Evolutionary conservation across 2,113 vertebrate species (phyloP).

Genomic region (Hyaena hyaena): DNA sequence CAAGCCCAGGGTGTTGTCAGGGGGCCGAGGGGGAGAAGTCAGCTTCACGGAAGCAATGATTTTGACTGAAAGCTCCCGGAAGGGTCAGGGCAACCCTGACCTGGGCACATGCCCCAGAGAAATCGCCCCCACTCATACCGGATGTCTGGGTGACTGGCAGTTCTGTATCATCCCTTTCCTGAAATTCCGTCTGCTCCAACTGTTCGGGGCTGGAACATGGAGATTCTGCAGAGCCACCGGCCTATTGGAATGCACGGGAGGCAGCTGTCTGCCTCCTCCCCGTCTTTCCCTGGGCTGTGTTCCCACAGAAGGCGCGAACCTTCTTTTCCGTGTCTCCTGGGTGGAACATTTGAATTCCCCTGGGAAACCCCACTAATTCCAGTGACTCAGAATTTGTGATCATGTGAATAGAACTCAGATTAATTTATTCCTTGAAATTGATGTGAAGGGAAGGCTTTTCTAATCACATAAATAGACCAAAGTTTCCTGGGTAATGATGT

Average conservation of each 20-base stretch:
- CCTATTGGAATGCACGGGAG: neutral
- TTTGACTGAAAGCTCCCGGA: neutral
- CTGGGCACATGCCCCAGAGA: neutral
- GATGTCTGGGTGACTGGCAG: slow-evolving; percentile 26
- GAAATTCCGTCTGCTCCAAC: slow-evolving; percentile 29
- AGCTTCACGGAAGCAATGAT: neutral
- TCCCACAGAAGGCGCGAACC: slow-evolving; percentile 41
- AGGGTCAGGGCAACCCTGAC: neutral
- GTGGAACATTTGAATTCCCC: slow-evolving; percentile 28
- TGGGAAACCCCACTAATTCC: slow-evolving; percentile 40
- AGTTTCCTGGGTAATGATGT: slow-evolving; percentile 1
- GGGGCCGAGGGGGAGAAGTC: neutral
- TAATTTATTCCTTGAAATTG: slow-evolving; percentile 49
- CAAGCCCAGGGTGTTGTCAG: neutral
- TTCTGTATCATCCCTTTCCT: slow-evolving; percentile 10
- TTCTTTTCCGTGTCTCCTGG: slow-evolving; percentile 14
- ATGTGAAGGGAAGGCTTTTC: neutral
- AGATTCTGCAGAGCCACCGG: neutral
- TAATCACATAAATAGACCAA: slow-evolving; percentile 25
- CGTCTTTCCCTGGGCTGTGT: slow-evolving; percentile 40
- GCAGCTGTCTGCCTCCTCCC: slow-evolving; percentile 6
- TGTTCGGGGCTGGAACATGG: slow-evolving; percentile 1
- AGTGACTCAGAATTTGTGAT: slow-evolving; percentile 41
- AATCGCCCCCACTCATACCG: neutral
- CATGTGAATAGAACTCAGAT: neutral